phyloP scores from a whole-genome alignment of 2,888 invertebrate species.

The Watsonalla binaria region DNA sequence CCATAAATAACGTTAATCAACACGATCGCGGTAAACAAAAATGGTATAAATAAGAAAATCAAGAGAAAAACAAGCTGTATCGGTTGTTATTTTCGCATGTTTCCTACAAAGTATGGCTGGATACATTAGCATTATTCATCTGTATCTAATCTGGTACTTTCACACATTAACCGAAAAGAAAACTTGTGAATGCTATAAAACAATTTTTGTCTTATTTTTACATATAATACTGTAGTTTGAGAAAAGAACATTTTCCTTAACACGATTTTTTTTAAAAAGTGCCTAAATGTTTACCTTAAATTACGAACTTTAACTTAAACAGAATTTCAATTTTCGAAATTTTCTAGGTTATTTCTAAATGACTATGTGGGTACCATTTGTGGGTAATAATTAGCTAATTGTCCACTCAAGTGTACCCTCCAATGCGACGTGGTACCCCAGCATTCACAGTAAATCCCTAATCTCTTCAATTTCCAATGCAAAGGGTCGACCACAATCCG shows the following conservation, averaged over 20 bases:
- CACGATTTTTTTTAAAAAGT: too few species aligned
- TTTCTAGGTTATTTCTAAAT: not conserved
- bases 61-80: not conserved
- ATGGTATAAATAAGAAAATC: not conserved
- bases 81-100: not conserved
- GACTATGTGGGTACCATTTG: not conserved
- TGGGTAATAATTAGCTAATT: constrained; percentile 14
- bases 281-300: too few species aligned
- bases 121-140: not conserved
- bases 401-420: constrained; percentile 17
- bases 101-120: not conserved
- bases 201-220: too few species aligned
- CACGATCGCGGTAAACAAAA: not conserved
- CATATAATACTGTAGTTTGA: too few species aligned
- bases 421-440: constrained; percentile 32
- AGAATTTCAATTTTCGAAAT: too few species aligned
- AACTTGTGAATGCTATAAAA: too few species aligned
- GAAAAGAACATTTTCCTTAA: too few species aligned
- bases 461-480: constrained; percentile 34
- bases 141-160: not conserved
- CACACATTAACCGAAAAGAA: not conserved
- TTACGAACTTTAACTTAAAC: too few species aligned
- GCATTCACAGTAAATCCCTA: constrained; percentile 29
- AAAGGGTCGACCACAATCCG: constrained; percentile 47
- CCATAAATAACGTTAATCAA: not conserved